Percentiles rank a stretch among this genome's conserved stretches.
These are phyloP conservation scores for Corythucha ciliata DNA, from an alignment of 2,888 invertebrate genomes.

Conservation along the genomic window DNA sequence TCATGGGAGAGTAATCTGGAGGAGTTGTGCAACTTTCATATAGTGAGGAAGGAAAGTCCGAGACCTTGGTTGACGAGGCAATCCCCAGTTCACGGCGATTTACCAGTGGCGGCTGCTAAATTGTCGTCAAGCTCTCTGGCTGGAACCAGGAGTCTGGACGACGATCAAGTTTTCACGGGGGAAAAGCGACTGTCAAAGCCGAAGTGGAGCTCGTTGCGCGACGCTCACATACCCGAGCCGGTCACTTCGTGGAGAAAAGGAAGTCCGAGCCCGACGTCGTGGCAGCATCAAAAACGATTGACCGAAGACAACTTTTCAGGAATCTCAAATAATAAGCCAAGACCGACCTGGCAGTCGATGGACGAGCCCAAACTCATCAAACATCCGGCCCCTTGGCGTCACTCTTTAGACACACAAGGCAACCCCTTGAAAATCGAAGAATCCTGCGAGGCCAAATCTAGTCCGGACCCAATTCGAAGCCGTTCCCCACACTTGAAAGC, in stretches of 20 bases:
- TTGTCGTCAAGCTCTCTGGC: constrained; percentile 5
- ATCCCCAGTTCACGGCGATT: constrained; percentile 17
- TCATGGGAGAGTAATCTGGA: constrained; percentile 16
- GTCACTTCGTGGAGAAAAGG: no score
- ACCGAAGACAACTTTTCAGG: no score
- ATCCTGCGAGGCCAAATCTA: constrained; percentile 14
- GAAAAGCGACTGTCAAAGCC: no score
- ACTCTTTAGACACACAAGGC: constrained; percentile 17
- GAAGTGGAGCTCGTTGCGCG: constrained; percentile 8
- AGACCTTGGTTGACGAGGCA: constrained; percentile 19
- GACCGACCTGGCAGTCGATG: constrained; percentile 21
- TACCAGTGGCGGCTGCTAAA: constrained; percentile 5
- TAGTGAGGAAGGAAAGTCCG: constrained; percentile 17
- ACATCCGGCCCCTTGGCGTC: constrained; percentile 18
- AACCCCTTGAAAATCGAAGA: constrained; percentile 11
- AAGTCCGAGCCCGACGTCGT: constrained; percentile 17
- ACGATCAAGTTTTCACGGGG: no score
- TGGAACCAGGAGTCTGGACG: constrained; percentile 11
- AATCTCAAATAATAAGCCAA: no score
- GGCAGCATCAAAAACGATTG: no score
- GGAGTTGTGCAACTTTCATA: constrained; percentile 18
- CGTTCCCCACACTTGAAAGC: constrained; percentile 15
- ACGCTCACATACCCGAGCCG: no score
- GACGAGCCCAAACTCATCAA: constrained; percentile 17
- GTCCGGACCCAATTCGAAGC: constrained; percentile 15